Evolutionary conservation across 2,797 vertebrate species (phyloP).

Genomic region (Gymnocypris eckloni): DNA sequence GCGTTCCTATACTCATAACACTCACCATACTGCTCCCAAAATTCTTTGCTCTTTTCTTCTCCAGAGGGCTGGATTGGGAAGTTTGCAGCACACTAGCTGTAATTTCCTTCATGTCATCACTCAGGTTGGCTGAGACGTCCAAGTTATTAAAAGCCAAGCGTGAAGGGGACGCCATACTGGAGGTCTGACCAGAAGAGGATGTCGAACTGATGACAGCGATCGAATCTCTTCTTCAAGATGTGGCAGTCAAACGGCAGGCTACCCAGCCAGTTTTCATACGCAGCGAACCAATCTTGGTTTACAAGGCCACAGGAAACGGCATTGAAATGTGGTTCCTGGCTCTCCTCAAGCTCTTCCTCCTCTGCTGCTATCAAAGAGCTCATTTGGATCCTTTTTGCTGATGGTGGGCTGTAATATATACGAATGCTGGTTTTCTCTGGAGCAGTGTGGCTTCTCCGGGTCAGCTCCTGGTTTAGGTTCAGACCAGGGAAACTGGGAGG

Average conservation of each 20-base stretch:
- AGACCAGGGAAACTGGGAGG: conserved; percentile 79
- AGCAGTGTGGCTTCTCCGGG: conserved; percentile 91
- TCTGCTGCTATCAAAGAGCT: conserved; percentile 67
- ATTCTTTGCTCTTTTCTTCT: conserved; percentile 78
- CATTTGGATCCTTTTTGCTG: conserved; percentile 85
- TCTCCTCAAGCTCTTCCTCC: conserved; percentile 73
- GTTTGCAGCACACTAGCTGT: conserved; percentile 87
- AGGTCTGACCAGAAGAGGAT: conserved; percentile 72
- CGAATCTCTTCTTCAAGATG: conserved; percentile 19
- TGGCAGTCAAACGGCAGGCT: conserved; percentile 48
- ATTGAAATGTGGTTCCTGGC: conserved; percentile 72
- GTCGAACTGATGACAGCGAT: conserved; percentile 45
- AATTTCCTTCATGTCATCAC: conserved; percentile 98
- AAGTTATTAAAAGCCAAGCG: conserved; percentile 79
- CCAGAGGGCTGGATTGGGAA: conserved; percentile 78
- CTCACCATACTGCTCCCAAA: conserved; percentile 81
- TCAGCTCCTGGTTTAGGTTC: conserved; percentile 78
- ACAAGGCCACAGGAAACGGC: conserved; percentile 81
- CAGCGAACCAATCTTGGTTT: conserved; percentile 58
- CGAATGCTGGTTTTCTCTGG: conserved; percentile 90
- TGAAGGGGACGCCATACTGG: conserved; percentile 73
- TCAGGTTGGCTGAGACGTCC: conserved; percentile 91
- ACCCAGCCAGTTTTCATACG: conserved; percentile 49
- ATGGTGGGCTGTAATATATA: conserved; percentile 95
- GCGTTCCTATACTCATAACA: conserved; percentile 74